These are phyloP conservation scores for Pemphredon lugubris DNA, from an alignment of 2,888 invertebrate genomes.

Conservation along the genomic window DNA sequence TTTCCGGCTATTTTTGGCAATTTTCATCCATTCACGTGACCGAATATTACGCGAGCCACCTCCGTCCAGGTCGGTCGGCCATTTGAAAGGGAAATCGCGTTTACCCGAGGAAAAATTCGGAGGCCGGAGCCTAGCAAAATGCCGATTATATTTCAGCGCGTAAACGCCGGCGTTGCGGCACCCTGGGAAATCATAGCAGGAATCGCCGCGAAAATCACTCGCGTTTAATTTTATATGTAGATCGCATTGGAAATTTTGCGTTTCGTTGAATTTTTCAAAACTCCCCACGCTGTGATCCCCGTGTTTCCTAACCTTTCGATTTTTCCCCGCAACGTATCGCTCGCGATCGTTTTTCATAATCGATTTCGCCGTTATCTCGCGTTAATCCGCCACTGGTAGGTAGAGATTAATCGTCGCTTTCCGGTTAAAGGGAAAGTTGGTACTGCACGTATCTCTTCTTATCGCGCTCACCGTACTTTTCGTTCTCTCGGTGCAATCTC, in stretches of 20 bases:
- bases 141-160: slow-evolving; percentile 47
- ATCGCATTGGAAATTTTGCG: slow-evolving; percentile 25
- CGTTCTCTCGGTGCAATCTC: neutral
- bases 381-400: no score
- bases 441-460: neutral
- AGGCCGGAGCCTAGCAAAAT: slow-evolving; percentile 27
- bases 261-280: slow-evolving; percentile 4
- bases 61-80: slow-evolving; percentile 22
- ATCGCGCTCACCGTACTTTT: neutral
- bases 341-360: neutral
- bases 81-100: slow-evolving; percentile 64
- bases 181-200: slow-evolving; percentile 57
- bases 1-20: slow-evolving; percentile 74
- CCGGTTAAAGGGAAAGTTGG: no score
- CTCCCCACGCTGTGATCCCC: neutral
- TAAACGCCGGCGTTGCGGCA: slow-evolving; percentile 48
- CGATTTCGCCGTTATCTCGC: neutral
- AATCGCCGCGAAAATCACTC: slow-evolving; percentile 21
- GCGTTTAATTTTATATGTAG: slow-evolving; percentile 15
- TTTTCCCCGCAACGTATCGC: neutral
- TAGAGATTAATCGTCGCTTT: no score
- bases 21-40: slow-evolving; percentile 67
- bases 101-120: slow-evolving; percentile 45
- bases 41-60: slow-evolving; percentile 55
- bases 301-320: neutral